Base-by-base conservation (phyloP, 2,888 invertebrate genomes). In the Cactoblastis cactorum region DNA sequence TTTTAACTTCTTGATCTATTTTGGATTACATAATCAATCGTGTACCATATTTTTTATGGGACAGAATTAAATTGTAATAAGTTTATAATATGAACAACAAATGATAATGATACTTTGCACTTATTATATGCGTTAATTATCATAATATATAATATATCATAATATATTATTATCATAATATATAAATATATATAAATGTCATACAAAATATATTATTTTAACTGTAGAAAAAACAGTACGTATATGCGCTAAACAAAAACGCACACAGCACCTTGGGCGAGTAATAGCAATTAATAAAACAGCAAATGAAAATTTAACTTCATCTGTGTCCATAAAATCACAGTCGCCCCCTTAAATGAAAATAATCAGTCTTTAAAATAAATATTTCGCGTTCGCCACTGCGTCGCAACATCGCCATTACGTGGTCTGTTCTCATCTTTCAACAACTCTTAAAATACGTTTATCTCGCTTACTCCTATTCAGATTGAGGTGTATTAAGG, bases 361-460 rank as follows among this genome's bases (percentile, higher is more conserved):
- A 83, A 81, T 81, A 81, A 86, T 79, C 72, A 67, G 65, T 61
- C 62, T 72, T 72, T 74, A 82, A 80, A 83, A 83, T 79, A 83
- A 81, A 81, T 78, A 81, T 73, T 70, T 70, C 58, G 56, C 61
- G 67, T 71, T 69, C 68, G 71, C 77, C 75, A 76, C 79, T 70
- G 74, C 67, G 63, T 66, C 60, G 62, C 59, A 61, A 60, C 49
- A 71, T 68, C 79, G 81, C 78, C 79, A 79, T 83, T 78, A 77
- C 63, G 56, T 54, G 55, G 53, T 52, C 67, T 55, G 71, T 67
- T 63, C 62, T 53, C 59, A 62, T 66, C 59, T 11, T 45, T 50
- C 50, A 56, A 53, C n/a, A 53, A 41, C 56, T 45, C 12, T 5
- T 17, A 45, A 50, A 59, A 32, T 61, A 38, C 50, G 38, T 50